Evolutionary conservation across 2,113 vertebrate species (phyloP).

Genomic region (Barnardius zonarius): DNA sequence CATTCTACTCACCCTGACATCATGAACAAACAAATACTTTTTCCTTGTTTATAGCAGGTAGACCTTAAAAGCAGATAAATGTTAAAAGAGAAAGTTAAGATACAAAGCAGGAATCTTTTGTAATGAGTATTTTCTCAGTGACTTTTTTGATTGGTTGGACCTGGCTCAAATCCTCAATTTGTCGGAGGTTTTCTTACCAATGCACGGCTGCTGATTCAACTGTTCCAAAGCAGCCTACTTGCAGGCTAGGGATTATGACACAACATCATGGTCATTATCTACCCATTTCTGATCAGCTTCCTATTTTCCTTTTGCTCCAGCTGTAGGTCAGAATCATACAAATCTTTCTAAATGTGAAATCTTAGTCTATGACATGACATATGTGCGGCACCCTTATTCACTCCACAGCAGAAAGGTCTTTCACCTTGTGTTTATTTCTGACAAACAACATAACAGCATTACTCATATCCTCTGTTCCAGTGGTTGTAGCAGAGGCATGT

Average conservation of each 20-base stretch:
- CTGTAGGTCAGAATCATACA: neutral
- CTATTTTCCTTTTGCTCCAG: neutral
- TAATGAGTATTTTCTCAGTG: neutral
- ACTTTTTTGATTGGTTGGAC: neutral
- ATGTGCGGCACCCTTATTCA: neutral
- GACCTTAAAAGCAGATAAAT: neutral
- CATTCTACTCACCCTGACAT: neutral
- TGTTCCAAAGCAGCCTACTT: neutral
- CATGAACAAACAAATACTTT: neutral
- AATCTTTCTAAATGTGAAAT: neutral
- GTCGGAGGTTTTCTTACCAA: neutral
- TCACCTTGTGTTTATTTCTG: neutral
- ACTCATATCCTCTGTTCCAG: neutral
- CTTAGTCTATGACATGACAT: neutral
- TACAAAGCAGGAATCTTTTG: neutral
- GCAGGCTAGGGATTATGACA: neutral
- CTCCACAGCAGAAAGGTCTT: rapidly evolving
- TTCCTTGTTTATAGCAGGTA: neutral
- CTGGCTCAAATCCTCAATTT: neutral
- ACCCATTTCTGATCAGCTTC: neutral
- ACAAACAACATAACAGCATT: neutral
- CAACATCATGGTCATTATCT: neutral
- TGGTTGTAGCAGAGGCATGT: neutral
- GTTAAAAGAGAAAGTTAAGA: neutral
- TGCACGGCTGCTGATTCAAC: neutral